Evolutionary conservation across 2,797 vertebrate genomes (phyloP).

Genomic region (Epinephelus malabaricus): DNA sequence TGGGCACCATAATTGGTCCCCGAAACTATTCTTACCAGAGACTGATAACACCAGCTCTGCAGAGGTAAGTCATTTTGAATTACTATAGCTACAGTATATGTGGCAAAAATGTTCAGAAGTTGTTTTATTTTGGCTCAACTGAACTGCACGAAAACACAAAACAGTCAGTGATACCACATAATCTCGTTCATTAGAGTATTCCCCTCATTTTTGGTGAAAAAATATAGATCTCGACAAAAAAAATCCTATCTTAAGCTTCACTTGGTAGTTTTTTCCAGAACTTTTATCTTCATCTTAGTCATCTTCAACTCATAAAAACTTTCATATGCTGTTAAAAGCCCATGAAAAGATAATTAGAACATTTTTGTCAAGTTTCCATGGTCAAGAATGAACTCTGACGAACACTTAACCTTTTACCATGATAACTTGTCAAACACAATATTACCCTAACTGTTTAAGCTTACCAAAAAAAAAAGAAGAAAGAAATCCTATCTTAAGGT

Average conservation of each 20-base stretch:
- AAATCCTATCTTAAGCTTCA: not conserved
- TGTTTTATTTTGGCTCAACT: not conserved
- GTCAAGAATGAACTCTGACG: not conserved
- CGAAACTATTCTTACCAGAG: constrained; percentile 78
- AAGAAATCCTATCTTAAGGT: not conserved
- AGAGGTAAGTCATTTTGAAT: constrained; percentile 72
- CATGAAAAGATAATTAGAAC: not conserved
- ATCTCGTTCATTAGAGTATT: not conserved
- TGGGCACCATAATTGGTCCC: constrained; percentile 77
- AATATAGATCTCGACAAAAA: not conserved
- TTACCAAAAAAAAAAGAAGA: not conserved
- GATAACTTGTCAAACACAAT: no score
- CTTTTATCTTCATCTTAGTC: not conserved
- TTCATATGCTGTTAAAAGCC: not conserved
- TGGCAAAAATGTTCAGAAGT: not conserved
- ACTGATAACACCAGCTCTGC: constrained; percentile 73
- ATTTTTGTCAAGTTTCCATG: not conserved
- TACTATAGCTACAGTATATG: not conserved
- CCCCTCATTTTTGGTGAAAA: not conserved
- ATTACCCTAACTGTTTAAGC: no score
- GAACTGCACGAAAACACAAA: not conserved
- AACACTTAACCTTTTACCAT: no score
- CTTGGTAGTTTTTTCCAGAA: not conserved
- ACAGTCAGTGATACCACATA: not conserved
- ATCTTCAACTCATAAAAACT: not conserved